Conservation (phyloP, 2,888 invertebrate genomes). For the Tetheella fluctuosa region DNA sequence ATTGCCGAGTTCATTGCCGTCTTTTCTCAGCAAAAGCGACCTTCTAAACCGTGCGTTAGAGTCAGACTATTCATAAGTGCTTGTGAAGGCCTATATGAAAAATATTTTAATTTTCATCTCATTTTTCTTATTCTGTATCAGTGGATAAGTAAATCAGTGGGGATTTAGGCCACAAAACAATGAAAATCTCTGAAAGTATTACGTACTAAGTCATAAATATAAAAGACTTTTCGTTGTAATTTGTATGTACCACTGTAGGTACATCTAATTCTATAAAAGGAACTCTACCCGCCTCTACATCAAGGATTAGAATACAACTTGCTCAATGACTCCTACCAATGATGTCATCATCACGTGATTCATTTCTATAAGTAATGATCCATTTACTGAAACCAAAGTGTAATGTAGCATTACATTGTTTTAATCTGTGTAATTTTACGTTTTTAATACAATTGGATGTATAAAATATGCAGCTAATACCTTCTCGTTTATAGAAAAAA, state of each 20-base stretch:
- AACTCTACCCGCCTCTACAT: constrained; percentile 13
- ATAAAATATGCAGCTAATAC: not conserved
- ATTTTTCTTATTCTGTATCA: too few species aligned
- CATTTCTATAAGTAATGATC: constrained; percentile 26
- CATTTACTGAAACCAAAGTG: constrained; percentile 21
- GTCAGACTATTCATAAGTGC: too few species aligned
- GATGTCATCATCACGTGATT: constrained; percentile 43
- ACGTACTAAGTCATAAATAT: too few species aligned
- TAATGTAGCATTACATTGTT: constrained; percentile 25
- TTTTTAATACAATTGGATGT: not conserved
- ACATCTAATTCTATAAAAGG: not conserved
- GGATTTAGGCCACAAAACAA: too few species aligned
- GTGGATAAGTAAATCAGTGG: too few species aligned
- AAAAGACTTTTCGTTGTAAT: not conserved
- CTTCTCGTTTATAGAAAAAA: too few species aligned
- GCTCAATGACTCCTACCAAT: constrained; percentile 32
- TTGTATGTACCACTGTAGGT: not conserved
- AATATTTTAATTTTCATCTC: too few species aligned
- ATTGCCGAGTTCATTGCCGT: too few species aligned
- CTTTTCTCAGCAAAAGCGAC: too few species aligned
- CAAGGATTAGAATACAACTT: constrained; percentile 27
- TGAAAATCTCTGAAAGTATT: too few species aligned
- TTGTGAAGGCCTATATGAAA: too few species aligned
- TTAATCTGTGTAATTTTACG: constrained; percentile 20
- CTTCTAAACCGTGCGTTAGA: too few species aligned